These are phyloP conservation scores for Pangasius mekongensis DNA, from an alignment of 2,797 vertebrate genomes.

Conservation along the genomic window DNA sequence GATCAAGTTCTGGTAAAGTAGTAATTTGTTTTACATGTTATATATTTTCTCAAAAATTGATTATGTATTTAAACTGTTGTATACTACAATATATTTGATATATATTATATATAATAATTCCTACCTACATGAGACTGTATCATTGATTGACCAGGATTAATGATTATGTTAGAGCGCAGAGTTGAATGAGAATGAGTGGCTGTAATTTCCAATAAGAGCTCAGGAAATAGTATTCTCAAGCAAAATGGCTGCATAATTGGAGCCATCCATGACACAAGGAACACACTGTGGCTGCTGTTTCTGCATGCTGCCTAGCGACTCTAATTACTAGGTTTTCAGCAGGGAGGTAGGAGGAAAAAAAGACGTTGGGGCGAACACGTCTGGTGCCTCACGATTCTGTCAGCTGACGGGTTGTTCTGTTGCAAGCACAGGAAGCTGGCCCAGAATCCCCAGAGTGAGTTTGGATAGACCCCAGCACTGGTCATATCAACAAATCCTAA, in stretches of 20 bases:
- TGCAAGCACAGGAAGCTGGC: constrained; percentile 70
- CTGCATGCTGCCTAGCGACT: constrained; percentile 77
- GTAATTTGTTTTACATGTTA: background rate
- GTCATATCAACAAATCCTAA: constrained; percentile 84
- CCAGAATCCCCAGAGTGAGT: constrained; percentile 81
- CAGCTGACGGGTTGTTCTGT: constrained; percentile 72
- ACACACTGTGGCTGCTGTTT: constrained; percentile 78
- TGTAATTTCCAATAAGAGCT: constrained; percentile 66
- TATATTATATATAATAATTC: background rate
- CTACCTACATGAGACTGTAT: background rate
- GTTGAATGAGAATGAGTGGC: constrained; percentile 57
- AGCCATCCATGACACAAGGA: constrained; percentile 75
- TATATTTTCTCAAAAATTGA: background rate
- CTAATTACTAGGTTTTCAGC: constrained; percentile 79
- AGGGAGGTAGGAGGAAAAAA: constrained; percentile 63
- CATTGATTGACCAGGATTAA: constrained; percentile 43
- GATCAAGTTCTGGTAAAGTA: background rate
- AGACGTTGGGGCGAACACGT: constrained; percentile 68
- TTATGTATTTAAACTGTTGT: background rate
- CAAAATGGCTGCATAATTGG: constrained; percentile 83
- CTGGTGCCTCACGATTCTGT: constrained; percentile 73
- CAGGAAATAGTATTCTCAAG: constrained; percentile 68
- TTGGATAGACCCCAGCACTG: constrained; percentile 75
- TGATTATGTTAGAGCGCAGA: constrained; percentile 21
- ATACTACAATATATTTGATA: background rate